Evolutionary conservation across 2,888 invertebrate species (phyloP).

Genomic region (Heliconius hortense): DNA sequence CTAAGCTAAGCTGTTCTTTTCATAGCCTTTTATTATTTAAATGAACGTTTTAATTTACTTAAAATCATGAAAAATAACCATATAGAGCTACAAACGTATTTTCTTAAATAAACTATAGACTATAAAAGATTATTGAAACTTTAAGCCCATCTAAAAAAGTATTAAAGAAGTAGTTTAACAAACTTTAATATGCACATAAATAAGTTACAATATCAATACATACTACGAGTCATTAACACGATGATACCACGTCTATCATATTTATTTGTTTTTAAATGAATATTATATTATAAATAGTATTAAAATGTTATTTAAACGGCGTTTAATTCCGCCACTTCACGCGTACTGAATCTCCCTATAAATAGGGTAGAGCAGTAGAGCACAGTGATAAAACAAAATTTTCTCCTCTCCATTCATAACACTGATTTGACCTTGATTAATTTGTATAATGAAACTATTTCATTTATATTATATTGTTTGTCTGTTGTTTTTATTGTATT

Average conservation of each 20-base stretch:
- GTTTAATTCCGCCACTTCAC: not conserved
- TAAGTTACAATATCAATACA: not conserved
- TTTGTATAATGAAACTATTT: not conserved
- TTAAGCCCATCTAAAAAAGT: not conserved
- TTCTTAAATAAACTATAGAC: not conserved
- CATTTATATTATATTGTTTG: no score
- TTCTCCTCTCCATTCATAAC: not conserved
- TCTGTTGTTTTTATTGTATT: no score
- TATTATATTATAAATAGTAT: not conserved
- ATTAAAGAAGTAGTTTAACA: not conserved
- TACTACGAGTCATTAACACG: constrained; percentile 17
- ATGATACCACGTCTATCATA: constrained; percentile 1
- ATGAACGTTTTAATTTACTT: not conserved
- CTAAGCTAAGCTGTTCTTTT: not conserved
- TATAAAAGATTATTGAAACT: not conserved
- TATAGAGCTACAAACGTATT: fast-evolving
- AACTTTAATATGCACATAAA: not conserved
- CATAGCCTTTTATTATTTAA: not conserved
- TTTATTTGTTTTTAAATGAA: not conserved
- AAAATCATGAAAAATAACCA: no score
- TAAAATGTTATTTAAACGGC: not conserved
- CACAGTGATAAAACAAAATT: not conserved
- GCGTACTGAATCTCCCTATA: not conserved
- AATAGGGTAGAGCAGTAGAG: not conserved
- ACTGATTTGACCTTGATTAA: not conserved